Evolutionary conservation across 2,888 invertebrate genomes (phyloP), one percentile per base, ranked within the genome.

Genomic region (Drosophila kanekoi): DNA sequence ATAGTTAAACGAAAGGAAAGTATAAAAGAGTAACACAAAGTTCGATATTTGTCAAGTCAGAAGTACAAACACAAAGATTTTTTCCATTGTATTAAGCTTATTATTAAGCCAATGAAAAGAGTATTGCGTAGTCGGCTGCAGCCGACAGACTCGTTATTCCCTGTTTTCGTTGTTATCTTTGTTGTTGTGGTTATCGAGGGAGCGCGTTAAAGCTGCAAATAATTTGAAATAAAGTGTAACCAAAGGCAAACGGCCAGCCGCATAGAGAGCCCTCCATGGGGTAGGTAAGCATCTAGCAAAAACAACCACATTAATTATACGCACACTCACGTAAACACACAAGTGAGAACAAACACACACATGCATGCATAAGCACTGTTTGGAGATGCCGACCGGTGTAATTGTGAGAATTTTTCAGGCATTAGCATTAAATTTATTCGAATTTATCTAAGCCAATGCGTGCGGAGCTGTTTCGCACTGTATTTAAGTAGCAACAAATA

Each of bases 161-260:
- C 56, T 41, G 58, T 43, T 47, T 44, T 18, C 33, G 52, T 44
- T 65, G 49, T 20, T 62, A 32, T 28, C 48, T 11, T 53, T 62
- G 54, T 44, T 62, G 59, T 52, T 44, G 37, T 47, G 35, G 40
- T 48, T 43, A 45, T 53, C 32, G 40, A 38, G 60, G 54, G 44
- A 57, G 62, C 59, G 54, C 60, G 79, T 64, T 52, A 77, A 66
- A 74, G 77, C 82, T 65, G 84, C 69, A 84, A 85, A 84, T 78
- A 85, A 82, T 85, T 82, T 72, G 85, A 82, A 78, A 77, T 78
- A 80, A 82, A 77, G 62, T 77, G 73, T 73, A 77, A 73, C 64
- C 69, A 68, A 74, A 77, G 74, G 71, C 66, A 63, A 63, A 66
- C 59, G 64, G 81, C 59, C 69, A 62, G 62, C 43, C 62, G 63